phyloP scores from a whole-genome alignment of 2,888 invertebrate genomes.

The Heteropelma amictum region DNA sequence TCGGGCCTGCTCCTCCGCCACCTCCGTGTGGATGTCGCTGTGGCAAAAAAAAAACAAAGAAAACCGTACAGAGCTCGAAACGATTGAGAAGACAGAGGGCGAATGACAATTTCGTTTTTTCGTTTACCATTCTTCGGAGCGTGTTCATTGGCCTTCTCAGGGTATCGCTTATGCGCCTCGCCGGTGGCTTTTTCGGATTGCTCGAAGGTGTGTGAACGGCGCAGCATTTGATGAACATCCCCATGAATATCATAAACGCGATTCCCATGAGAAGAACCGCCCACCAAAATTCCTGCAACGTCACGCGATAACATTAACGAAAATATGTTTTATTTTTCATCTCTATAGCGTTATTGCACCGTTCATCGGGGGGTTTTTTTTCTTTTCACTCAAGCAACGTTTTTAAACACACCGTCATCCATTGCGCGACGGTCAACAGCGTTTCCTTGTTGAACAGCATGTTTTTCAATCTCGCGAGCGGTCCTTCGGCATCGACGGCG shows the following conservation, averaged over 20 bases:
- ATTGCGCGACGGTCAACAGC: constrained; percentile 91
- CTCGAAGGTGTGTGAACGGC: constrained; percentile 99
- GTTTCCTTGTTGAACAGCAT: constrained; percentile 95
- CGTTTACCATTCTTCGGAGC: constrained; percentile 88
- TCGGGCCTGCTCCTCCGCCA: constrained; percentile 68
- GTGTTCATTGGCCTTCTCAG: constrained; percentile 94
- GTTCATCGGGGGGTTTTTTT: not conserved
- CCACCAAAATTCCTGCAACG: constrained; percentile 92
- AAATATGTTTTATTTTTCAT: not conserved
- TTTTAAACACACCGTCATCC: constrained; percentile 87
- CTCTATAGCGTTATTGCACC: not conserved
- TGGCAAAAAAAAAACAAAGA: no score
- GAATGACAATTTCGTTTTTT: not conserved
- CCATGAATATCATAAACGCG: constrained; percentile 96
- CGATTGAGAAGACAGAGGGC: not conserved
- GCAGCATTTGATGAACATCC: constrained; percentile 98
- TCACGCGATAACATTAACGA: not conserved
- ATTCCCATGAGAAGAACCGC: constrained; percentile 95
- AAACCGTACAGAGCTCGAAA: not conserved
- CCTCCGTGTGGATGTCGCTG: constrained; percentile 77
- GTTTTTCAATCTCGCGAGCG: constrained; percentile 97
- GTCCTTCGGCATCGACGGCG: constrained; percentile 99
- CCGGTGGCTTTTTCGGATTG: constrained; percentile 98
- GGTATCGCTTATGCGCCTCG: constrained; percentile 95
- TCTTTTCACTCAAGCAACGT: no score